phyloP scores from a whole-genome alignment of 2,888 invertebrate genomes.

The Quadroppia sp. region DNA sequence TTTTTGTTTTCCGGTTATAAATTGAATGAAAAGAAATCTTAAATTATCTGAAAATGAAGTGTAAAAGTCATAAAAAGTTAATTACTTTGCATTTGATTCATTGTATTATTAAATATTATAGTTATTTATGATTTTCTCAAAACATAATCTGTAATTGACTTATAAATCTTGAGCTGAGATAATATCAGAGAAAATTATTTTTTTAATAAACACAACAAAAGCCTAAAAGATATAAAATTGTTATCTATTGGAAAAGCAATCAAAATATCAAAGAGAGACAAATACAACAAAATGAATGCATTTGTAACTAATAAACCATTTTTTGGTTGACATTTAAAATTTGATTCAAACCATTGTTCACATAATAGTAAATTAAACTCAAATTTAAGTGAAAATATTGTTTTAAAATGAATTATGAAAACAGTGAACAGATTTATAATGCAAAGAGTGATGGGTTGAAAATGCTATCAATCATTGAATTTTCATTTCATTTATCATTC shows the following conservation, averaged over 20 bases:
- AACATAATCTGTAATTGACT: neutral
- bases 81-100: slow-evolving; percentile 20
- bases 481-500: slow-evolving; percentile 10
- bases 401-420: too few species aligned
- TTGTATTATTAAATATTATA: slow-evolving; percentile 4
- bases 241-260: neutral
- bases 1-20: slow-evolving; percentile 26
- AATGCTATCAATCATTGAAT: slow-evolving; percentile 3
- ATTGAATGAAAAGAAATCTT: neutral
- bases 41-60: neutral
- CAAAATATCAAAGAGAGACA: too few species aligned
- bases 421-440: too few species aligned
- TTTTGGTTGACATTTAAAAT: too few species aligned
- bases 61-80: slow-evolving; percentile 23
- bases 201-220: neutral
- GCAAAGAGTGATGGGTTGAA: too few species aligned
- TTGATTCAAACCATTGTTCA: too few species aligned
- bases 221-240: neutral
- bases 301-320: too few species aligned
- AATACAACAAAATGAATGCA: too few species aligned
- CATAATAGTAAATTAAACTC: too few species aligned
- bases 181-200: neutral
- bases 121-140: neutral
- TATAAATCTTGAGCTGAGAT: slow-evolving; percentile 9
- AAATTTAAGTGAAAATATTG: too few species aligned